Percentiles rank a stretch among this genome's conserved stretches.
phyloP scores from a whole-genome alignment of 2,888 invertebrate species.

The Calliphora vomitoria region DNA sequence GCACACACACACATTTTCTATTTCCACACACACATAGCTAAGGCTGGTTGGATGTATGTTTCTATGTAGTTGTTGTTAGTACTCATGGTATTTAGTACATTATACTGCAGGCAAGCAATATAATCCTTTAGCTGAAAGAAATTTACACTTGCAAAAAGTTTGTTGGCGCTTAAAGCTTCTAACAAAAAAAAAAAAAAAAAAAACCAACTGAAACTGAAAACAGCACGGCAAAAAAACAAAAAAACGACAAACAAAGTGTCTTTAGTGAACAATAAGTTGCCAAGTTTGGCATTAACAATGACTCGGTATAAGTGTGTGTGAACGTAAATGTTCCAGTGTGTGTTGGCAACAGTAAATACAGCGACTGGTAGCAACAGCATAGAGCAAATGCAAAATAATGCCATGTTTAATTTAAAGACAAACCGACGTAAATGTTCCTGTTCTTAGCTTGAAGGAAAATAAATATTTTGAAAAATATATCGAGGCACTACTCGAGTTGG shows the following conservation, averaged over 20 bases:
- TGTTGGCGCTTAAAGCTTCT: conserved; percentile 71
- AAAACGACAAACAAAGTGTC: conserved; percentile 64
- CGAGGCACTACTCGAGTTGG: not conserved
- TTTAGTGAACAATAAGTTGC: conserved; percentile 76
- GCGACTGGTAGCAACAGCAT: conserved; percentile 18
- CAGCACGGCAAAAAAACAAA: conserved; percentile 32
- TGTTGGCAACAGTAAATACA: conserved; percentile 36
- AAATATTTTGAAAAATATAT: not conserved
- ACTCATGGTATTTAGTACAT: conserved; percentile 61
- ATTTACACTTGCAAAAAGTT: conserved; percentile 73
- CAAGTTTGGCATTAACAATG: conserved; percentile 79
- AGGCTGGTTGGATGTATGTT: conserved; percentile 5
- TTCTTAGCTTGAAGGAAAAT: not conserved
- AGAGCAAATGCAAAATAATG: conserved; percentile 30
- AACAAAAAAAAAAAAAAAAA: conserved; percentile 60
- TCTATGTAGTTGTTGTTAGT: conserved; percentile 14
- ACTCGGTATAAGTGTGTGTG: conserved; percentile 60
- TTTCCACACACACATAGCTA: not conserved
- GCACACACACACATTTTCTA: not conserved
- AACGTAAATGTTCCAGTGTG: conserved; percentile 74
- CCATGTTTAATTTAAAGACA: conserved; percentile 3
- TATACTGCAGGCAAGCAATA: conserved; percentile 73
- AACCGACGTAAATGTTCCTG: conserved; percentile 25
- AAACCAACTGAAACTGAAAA: conserved; percentile 28
- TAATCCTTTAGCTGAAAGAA: conserved; percentile 72